Evolutionary conservation across 2,888 invertebrate species (phyloP).

Genomic region (Calameuta pallipes): DNA sequence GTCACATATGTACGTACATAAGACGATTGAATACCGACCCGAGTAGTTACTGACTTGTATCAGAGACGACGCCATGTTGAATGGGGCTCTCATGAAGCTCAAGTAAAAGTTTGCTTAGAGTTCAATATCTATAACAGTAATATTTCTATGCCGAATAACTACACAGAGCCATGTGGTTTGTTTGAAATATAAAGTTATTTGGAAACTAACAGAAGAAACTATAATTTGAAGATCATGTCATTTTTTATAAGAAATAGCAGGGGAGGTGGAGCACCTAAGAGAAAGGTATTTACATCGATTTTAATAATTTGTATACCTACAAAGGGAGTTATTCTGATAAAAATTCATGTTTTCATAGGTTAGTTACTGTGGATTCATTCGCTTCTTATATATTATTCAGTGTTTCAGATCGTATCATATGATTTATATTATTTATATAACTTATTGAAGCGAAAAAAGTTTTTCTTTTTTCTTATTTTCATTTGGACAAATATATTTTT

Average conservation of each 20-base stretch:
- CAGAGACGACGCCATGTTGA: background rate
- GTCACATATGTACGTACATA: background rate
- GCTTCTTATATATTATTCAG: background rate
- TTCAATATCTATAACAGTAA: background rate
- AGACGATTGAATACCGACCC: background rate
- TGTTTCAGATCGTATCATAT: background rate
- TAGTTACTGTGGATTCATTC: background rate
- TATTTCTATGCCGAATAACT: background rate
- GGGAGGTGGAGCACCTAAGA: constrained; percentile 37
- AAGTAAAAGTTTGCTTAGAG: background rate
- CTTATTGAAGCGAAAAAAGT: background rate
- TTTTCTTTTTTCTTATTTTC: background rate
- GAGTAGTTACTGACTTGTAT: background rate
- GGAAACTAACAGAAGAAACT: background rate
- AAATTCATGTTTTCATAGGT: background rate
- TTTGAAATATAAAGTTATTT: background rate
- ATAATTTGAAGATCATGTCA: constrained; percentile 40
- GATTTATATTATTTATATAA: background rate
- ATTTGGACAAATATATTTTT: background rate
- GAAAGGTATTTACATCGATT: constrained; percentile 47
- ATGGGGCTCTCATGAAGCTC: background rate
- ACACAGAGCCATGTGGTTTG: background rate
- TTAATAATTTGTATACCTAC: constrained; percentile 4
- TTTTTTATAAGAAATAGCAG: constrained; percentile 56
- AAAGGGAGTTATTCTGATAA: background rate